Conservation (phyloP, 1,140 invertebrate species). For the Octopus sinensis region DNA sequence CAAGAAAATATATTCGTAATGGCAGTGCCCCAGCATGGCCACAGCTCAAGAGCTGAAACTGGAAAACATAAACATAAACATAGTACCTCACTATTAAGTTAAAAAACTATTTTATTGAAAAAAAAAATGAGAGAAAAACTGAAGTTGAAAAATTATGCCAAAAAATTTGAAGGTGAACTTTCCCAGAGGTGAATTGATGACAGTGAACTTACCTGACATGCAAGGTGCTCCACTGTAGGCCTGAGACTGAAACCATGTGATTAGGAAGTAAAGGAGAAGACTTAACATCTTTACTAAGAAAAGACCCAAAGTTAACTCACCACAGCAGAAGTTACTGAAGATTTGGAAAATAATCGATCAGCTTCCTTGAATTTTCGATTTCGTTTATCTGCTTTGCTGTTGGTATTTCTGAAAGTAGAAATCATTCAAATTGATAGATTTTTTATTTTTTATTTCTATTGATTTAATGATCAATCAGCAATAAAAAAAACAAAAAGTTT, state of each 20-base stretch:
- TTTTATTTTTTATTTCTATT: too few species aligned
- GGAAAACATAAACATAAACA: too few species aligned
- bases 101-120: too few species aligned
- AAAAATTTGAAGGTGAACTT: neutral
- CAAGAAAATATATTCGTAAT: too few species aligned
- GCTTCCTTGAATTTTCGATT: conserved; percentile 98
- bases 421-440: neutral
- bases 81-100: too few species aligned
- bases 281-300: neutral
- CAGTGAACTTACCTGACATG: neutral
- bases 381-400: conserved; percentile 88
- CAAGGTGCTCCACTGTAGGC: neutral
- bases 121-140: neutral
- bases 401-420: conserved; percentile 50
- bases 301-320: conserved; percentile 64
- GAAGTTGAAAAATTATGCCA: neutral
- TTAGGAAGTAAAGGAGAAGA: neutral
- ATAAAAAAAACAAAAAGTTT: too few species aligned
- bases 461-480: too few species aligned
- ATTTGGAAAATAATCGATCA: conserved; percentile 95
- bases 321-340: conserved; percentile 95
- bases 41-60: too few species aligned
- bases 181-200: neutral
- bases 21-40: too few species aligned
- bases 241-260: neutral